Percentiles rank a stretch among this genome's conserved stretches.
These are phyloP conservation scores for Exaiptasia diaphana DNA, from an alignment of 64 coral and sea anemone species.

Conservation along the genomic window DNA sequence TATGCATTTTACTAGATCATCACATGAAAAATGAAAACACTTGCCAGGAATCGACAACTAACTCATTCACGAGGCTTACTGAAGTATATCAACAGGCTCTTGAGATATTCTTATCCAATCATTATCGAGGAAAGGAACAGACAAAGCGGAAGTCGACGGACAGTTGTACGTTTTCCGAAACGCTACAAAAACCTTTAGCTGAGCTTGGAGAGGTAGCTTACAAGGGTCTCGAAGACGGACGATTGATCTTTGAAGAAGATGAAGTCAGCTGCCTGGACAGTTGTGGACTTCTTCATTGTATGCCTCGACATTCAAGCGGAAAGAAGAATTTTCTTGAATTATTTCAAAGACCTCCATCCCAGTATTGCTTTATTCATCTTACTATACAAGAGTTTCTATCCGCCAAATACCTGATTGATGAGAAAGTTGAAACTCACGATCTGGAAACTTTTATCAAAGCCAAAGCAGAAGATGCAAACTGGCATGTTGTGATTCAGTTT, in stretches of 20 bases:
- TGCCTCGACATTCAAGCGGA: constrained; percentile 12
- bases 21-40: background rate
- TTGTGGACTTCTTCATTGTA: constrained; percentile 37
- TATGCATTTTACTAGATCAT: constrained; percentile 42
- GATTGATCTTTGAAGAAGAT: constrained; percentile 39
- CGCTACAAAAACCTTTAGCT: constrained; percentile 14
- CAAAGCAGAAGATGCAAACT: background rate
- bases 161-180: too few species aligned
- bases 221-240: constrained; percentile 9
- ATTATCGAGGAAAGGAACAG: constrained; percentile 13
- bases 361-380: constrained; percentile 36
- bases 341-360: constrained; percentile 2
- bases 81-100: constrained; percentile 34
- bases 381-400: constrained; percentile 35
- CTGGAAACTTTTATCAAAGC: background rate
- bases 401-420: constrained; percentile 7
- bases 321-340: too few species aligned
- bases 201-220: constrained; percentile 10
- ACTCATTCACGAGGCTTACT: constrained; percentile 46
- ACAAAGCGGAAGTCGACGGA: too few species aligned
- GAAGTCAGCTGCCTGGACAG: constrained; percentile 29
- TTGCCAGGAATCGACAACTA: too few species aligned
- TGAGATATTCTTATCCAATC: constrained; percentile 37
- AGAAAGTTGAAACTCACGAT: background rate
- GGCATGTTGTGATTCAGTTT: constrained; percentile 21